Evolutionary conservation across 92 coral and sea anemone genomes (phyloP), one percentile per base, ranked within the genome.

Genomic region (Siderastrea radians): DNA sequence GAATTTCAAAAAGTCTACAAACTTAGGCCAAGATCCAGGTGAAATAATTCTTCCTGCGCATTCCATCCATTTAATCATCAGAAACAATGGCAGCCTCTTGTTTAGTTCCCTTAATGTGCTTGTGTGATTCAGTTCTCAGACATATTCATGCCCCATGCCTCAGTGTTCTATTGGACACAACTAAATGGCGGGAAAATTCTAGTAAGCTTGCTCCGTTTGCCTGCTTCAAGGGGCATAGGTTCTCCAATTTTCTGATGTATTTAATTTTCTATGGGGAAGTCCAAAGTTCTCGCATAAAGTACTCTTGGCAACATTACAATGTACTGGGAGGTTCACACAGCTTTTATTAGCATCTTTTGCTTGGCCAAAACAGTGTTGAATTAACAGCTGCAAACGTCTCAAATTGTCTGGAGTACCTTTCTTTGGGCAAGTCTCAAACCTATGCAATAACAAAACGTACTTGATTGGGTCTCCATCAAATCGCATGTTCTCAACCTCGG

Each of bases 291-390:
- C 89, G 80, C 19, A 61, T 72, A 94, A 65, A n/a, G 95, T 83
- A 43, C 74, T 78, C 70, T 92, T 92, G 0, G 92, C 95, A 44
- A 82, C 81, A n/a, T 10, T 3, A 73, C 88, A 91, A 68, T 76
- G 87, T 11, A 50, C 77, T 55, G 94, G 94, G 62, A 95, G 59
- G 68, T 95, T 90, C 53, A 86, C 94, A 58, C 98, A 92, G 8
- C 94, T 90, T 50, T 95, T 92, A 43, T 90, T 90, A 1, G 94
- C 93, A 10, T 86, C 94, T 5, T 80, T 51, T 3, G 92, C 94
- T 58, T 95, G 93, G 6, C 96, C 95, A 11, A 53, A 53, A 70
- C 98, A 95, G 71, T 95, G 94, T 47, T 92, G 95, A 6, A 91
- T 91, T 54, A 95, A 75, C 3, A 74, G 15, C 38, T 26, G 38